Evolutionary conservation across 1,140 invertebrate genomes (phyloP), one percentile per base, ranked within the genome.

Genomic region (Nasonia giraulti): DNA sequence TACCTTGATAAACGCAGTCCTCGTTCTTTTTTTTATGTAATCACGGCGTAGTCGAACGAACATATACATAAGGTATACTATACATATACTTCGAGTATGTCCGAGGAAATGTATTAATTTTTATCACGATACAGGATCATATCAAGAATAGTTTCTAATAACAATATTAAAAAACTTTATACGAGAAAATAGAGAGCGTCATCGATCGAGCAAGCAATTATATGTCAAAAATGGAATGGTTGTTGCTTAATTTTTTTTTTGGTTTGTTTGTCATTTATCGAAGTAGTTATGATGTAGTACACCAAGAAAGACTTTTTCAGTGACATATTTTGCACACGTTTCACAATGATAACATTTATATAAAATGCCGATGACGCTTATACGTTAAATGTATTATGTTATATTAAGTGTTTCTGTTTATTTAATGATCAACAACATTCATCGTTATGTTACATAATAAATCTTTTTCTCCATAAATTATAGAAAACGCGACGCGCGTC

Each of bases 311-410:
- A 83, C 0, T 62, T 76, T 23, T 27, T 62, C 40, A 31, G 2
- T 82, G 44, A 78, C 11, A 75, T 40, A 82, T 10, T 68, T 62
- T 83, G 40, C 50, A 69, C 50, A 47, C 8, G n/a, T 47, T 75
- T 44, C 68, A 80, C 33, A 31, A 81, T 81, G 40, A 68, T 85
- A 78, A 85, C 62, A 82, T 85, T 82, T 85, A 81, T 85, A 81
- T 44, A 82, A 76, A 80, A 80, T 80, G 37, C 75, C 62, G 80
- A 88, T 84, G 85, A 89, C 77, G 85, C 69, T 85, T 85, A 44
- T 44, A 33, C 69, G 69, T 80, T 77, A 85, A 84, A 87, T 81
- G 79, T 80, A 75, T 87, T n/a, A 71, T 71, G 23, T 71, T 71
- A 31, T 85, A 31, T 85, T 75, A 85, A 79, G 44, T 88, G 8